Percentiles rank a stretch among this genome's conserved stretches.
These are phyloP conservation scores for Hypena proboscidalis DNA, from an alignment of 2,888 invertebrate genomes.

Conservation along the genomic window DNA sequence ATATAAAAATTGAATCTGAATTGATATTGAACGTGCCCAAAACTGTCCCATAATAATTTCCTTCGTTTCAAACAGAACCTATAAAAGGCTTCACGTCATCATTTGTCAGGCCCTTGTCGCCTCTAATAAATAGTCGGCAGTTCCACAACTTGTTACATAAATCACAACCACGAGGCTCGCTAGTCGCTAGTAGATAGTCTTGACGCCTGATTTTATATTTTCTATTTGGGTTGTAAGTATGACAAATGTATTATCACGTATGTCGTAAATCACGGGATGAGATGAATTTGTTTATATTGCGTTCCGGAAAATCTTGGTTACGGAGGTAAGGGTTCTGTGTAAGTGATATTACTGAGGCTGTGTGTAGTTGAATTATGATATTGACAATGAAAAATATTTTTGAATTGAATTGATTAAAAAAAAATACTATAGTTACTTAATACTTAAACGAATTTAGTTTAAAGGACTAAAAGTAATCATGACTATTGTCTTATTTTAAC, in stretches of 20 bases:
- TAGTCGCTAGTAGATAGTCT: conserved; percentile 34
- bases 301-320: conserved; percentile 12
- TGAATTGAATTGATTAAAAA: too few species aligned
- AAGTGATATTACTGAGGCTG: too few species aligned
- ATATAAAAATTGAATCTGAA: too few species aligned
- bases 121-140: conserved; percentile 37
- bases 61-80: conserved; percentile 6
- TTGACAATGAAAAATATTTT: too few species aligned
- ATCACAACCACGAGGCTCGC: conserved; percentile 29
- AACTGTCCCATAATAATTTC: too few species aligned
- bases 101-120: conserved; percentile 40
- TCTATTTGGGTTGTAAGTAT: conserved; percentile 38
- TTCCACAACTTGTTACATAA: conserved; percentile 41
- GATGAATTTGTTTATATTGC: conserved; percentile 36
- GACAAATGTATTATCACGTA: conserved; percentile 38
- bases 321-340: too few species aligned
- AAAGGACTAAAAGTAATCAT: too few species aligned
- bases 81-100: conserved; percentile 20
- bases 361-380: too few species aligned
- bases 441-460: too few species aligned
- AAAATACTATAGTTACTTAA: too few species aligned
- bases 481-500: too few species aligned
- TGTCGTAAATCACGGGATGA: conserved; percentile 37
- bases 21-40: too few species aligned
- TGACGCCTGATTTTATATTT: conserved; percentile 44